These are phyloP conservation scores for Chitala chitala DNA, from an alignment of 2,113 vertebrate species.

Conservation along the genomic window DNA sequence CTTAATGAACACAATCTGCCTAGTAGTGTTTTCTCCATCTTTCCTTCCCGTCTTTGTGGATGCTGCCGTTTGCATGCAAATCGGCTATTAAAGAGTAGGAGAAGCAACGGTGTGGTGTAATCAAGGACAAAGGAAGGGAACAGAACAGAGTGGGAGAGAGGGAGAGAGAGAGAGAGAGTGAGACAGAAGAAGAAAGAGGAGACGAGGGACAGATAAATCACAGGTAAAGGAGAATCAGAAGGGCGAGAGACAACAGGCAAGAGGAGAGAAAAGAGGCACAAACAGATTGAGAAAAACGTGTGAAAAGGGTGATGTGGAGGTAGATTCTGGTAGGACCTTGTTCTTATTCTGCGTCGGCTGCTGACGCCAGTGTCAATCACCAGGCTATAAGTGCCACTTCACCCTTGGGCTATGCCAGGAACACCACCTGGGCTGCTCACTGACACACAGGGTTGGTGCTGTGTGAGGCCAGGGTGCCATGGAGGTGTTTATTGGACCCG, in stretches of 20 bases:
- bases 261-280: conserved; percentile 1
- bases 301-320: background rate
- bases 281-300: conserved; percentile 12
- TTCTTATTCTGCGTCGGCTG: too few species aligned
- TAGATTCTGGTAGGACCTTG: background rate
- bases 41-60: conserved; percentile 63
- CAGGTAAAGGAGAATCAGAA: conserved; percentile 12
- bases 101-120: conserved; percentile 62
- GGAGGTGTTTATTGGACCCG: conserved; percentile 21
- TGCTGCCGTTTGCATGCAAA: conserved; percentile 71
- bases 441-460: background rate
- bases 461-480: background rate
- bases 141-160: conserved; percentile 38
- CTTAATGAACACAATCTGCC: conserved; percentile 17
- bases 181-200: background rate
- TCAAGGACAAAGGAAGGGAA: conserved; percentile 67
- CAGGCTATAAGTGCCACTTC: conserved; percentile 10
- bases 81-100: conserved; percentile 65
- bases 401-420: conserved; percentile 5
- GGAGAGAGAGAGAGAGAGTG: conserved; percentile 35
- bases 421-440: conserved; percentile 1
- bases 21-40: conserved; percentile 29
- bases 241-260: conserved; percentile 24
- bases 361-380: too few species aligned
- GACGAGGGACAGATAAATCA: conserved; percentile 20